Evolutionary conservation across 2,113 vertebrate genomes (phyloP).

Genomic region (Charadrius vociferus): DNA sequence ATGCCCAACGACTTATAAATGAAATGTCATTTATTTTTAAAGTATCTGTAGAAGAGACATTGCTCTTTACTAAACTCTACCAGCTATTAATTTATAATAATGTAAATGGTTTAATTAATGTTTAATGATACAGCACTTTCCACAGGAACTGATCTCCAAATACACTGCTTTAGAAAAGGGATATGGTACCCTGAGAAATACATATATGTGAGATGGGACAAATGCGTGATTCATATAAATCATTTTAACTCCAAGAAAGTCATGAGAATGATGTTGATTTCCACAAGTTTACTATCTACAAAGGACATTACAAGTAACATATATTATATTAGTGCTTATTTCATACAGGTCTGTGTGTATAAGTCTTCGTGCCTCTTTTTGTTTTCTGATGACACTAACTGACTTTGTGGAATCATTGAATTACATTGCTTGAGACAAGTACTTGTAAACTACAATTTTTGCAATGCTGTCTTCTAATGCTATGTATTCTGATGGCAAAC

Average conservation of each 20-base stretch:
- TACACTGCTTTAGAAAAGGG: not conserved
- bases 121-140: conserved; percentile 2
- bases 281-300: not conserved
- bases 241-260: not conserved
- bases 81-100: conserved; percentile 22
- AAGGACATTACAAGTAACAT: not conserved
- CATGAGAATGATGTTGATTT: not conserved
- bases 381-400: not conserved
- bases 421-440: not conserved
- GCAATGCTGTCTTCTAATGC: not conserved
- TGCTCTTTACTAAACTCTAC: not conserved
- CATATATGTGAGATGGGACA: not conserved
- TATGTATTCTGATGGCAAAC: not conserved
- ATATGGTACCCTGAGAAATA: not conserved
- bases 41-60: not conserved
- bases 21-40: not conserved
- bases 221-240: not conserved
- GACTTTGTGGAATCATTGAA: not conserved
- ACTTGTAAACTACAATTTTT: not conserved
- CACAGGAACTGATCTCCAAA: not conserved
- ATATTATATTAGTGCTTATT: not conserved
- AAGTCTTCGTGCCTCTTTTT: not conserved
- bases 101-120: conserved; percentile 13
- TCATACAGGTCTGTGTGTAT: not conserved
- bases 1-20: not conserved